phyloP scores from a whole-genome alignment of 2,113 vertebrate genomes.

The Picathartes gymnocephalus region DNA sequence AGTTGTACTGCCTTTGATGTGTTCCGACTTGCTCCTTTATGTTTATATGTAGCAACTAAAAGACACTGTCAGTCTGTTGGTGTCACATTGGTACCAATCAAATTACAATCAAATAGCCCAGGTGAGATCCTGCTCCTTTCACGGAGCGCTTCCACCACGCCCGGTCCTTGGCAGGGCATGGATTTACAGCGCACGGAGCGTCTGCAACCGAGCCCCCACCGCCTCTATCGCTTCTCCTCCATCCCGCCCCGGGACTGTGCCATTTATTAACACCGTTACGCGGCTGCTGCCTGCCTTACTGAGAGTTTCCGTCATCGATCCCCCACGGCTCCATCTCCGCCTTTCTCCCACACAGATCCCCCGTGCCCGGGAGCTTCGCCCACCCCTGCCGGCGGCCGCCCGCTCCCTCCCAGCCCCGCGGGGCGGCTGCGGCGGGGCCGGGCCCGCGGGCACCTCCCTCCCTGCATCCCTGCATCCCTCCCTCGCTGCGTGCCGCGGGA shows the following conservation, averaged over 20 bases:
- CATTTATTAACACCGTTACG: neutral
- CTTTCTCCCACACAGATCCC: fast-evolving
- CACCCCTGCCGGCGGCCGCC: neutral
- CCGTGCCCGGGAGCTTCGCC: neutral
- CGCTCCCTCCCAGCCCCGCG: neutral
- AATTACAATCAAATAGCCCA: neutral
- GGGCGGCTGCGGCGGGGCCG: neutral
- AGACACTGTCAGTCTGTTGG: fast-evolving
- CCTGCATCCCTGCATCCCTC: neutral
- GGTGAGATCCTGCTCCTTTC: neutral
- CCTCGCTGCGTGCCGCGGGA: neutral
- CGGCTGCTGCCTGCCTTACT: fast-evolving
- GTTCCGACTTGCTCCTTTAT: neutral
- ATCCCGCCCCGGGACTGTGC: neutral
- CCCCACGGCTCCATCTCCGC: neutral
- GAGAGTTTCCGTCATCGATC: neutral
- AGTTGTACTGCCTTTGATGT: neutral
- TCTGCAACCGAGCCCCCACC: fast-evolving
- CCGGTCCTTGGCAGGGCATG: neutral
- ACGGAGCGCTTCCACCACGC: fast-evolving
- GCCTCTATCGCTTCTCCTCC: neutral
- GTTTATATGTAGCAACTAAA: fast-evolving
- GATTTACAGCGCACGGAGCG: fast-evolving
- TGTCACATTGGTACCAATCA: neutral
- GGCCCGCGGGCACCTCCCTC: neutral